Percentiles rank a stretch among this genome's conserved stretches.
Evolutionary conservation across 2,113 vertebrate species (phyloP).

Genomic region (Scortum barcoo): DNA sequence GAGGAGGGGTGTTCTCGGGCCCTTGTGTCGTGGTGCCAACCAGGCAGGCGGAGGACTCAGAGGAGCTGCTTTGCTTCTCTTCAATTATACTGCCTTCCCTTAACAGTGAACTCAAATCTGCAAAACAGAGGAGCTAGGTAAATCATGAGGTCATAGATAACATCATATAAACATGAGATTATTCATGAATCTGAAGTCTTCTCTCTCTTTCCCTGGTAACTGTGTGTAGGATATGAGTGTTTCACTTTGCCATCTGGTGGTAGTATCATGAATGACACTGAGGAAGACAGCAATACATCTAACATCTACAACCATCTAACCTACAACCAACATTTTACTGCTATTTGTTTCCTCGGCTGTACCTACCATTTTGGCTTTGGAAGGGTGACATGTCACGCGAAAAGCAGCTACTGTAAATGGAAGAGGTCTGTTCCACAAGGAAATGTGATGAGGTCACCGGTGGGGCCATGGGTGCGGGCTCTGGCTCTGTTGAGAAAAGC

Average conservation of each 20-base stretch:
- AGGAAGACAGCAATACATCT: background rate
- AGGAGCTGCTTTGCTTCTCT: conserved; percentile 87
- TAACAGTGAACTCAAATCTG: conserved; percentile 82
- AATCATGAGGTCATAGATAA: background rate
- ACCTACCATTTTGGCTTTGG: conserved; percentile 72
- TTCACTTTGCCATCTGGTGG: conserved; percentile 47
- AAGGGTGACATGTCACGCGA: conserved; percentile 74
- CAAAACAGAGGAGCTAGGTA: background rate
- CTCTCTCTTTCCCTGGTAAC: background rate
- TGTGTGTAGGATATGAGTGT: background rate
- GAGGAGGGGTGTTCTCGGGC: conserved; percentile 75
- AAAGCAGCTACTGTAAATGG: conserved; percentile 76
- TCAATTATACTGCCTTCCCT: conserved; percentile 85
- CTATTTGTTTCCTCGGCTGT: background rate
- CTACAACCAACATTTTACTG: background rate
- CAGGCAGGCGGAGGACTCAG: conserved; percentile 89
- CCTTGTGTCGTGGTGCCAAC: conserved; percentile 93
- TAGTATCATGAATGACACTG: background rate
- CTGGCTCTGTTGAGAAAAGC: conserved; percentile 83
- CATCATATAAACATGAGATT: background rate
- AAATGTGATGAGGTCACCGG: conserved; percentile 75
- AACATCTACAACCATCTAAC: background rate
- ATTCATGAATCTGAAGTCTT: background rate
- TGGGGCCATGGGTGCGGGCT: conserved; percentile 55
- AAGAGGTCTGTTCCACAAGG: conserved; percentile 71